Evolutionary conservation across 2,113 vertebrate genomes (phyloP).

Genomic region (Pyrgilauda ruficollis): DNA sequence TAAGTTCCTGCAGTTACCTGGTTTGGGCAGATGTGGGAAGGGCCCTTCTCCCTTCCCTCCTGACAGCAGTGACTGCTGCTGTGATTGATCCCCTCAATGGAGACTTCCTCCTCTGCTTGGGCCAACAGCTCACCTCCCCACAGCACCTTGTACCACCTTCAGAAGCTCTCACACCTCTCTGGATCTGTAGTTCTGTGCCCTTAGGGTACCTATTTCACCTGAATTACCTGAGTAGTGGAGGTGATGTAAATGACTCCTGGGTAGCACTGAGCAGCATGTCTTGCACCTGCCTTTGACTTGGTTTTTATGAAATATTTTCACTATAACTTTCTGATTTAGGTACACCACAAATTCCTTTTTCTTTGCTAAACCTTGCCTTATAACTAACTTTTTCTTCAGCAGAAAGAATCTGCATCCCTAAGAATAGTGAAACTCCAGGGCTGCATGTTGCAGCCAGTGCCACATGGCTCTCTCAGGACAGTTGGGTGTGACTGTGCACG

Average conservation of each 20-base stretch:
- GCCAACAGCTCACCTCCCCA: background rate
- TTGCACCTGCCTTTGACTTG: background rate
- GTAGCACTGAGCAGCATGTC: fast-evolving
- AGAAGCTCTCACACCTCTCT: background rate
- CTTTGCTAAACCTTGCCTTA: background rate
- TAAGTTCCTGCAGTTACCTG: background rate
- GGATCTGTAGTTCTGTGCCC: background rate
- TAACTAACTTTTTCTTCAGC: background rate
- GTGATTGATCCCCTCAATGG: background rate
- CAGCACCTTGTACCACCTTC: background rate
- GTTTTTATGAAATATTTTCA: fast-evolving
- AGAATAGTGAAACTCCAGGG: background rate
- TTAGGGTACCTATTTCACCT: background rate
- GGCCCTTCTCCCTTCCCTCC: background rate
- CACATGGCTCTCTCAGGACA: background rate
- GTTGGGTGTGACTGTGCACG: fast-evolving
- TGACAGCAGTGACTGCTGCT: background rate
- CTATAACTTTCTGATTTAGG: background rate
- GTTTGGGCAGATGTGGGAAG: background rate
- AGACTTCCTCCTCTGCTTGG: background rate
- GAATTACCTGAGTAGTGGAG: background rate
- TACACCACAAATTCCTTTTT: background rate
- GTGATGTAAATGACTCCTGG: background rate
- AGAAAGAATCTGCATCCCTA: background rate
- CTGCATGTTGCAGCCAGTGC: background rate